Evolutionary conservation across 2,797 vertebrate genomes (phyloP), one percentile per base, ranked within the genome.

Genomic region (Leuciscus waleckii): DNA sequence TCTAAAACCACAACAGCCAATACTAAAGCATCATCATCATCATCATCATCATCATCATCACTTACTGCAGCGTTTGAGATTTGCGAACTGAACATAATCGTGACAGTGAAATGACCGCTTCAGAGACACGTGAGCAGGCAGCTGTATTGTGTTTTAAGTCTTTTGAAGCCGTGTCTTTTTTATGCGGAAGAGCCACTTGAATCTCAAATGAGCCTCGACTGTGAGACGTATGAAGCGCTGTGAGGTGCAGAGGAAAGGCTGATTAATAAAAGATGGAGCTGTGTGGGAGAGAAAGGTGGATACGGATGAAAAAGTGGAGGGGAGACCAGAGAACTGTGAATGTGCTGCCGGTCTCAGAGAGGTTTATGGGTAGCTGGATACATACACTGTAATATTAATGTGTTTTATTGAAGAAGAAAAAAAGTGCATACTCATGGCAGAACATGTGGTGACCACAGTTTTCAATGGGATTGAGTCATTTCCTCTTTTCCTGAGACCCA

Each of bases 211-310:
- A 82, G 56, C 26, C 35, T 67, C 26, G 61, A 43, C 29, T 7
- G 21, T 0, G 39, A 71, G 67, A 73, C 3, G 35, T 16, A 68
- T 49, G 56, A 71, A 74, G 56, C 39, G 73, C 68, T 82, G 17
- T 23, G 79, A 65, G 68, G 46, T 54, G 49, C 58, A 19, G 35
- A 75, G 75, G 26, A 70, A 41, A 83, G 37, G n/a, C 78, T 86
- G 75, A 76, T 79, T 82, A 88, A 89, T 88, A 87, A 90, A 90
- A 88, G 80, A 90, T 85, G 83, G 79, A 80, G 87, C 75, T 14
- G 16, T 71, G 84, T 82, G 61, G 77, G 86, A 84, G 82, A 77
- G 76, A 82, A 70, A 76, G 81, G 29, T 67, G 43, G 21, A 67
- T 65, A 29, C 17, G 58, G 32, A 54, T 46, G 39, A 23, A 71